phyloP scores from a whole-genome alignment of 2,888 invertebrate species.

The Hanleya hanleyi region DNA sequence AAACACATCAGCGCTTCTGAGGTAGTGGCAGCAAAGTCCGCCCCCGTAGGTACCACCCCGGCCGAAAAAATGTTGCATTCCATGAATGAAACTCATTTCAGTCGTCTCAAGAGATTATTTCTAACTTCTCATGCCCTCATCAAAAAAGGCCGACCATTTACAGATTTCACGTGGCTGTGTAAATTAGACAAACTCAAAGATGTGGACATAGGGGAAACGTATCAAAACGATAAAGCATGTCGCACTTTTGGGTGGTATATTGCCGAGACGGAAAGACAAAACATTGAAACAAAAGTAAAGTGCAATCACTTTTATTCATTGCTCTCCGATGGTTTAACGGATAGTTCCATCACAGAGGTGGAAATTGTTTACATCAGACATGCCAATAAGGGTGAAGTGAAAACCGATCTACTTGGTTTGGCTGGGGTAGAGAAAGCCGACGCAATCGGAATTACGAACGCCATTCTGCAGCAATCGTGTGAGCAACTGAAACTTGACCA shows the following conservation, averaged over 20 bases:
- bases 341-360: not conserved
- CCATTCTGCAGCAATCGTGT: not conserved
- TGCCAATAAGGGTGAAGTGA: not conserved
- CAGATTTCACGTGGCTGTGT: not conserved
- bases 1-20: not conserved
- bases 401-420: not conserved
- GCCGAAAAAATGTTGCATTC: not conserved
- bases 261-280: not conserved
- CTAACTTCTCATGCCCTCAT: not conserved
- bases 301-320: not conserved
- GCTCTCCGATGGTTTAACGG: not conserved
- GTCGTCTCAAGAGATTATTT: not conserved
- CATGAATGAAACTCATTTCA: not conserved
- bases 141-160: not conserved
- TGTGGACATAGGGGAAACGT: not conserved
- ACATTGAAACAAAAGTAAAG: not conserved
- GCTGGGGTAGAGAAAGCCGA: not conserved
- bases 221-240: not conserved
- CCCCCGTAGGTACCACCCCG: not conserved
- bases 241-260: not conserved
- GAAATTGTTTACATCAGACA: not conserved
- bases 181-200: not conserved
- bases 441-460: not conserved
- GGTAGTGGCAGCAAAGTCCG: not conserved
- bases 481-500: not conserved